Evolutionary conservation across 2,888 invertebrate species (phyloP).

Genomic region (Ophion obscuratus): DNA sequence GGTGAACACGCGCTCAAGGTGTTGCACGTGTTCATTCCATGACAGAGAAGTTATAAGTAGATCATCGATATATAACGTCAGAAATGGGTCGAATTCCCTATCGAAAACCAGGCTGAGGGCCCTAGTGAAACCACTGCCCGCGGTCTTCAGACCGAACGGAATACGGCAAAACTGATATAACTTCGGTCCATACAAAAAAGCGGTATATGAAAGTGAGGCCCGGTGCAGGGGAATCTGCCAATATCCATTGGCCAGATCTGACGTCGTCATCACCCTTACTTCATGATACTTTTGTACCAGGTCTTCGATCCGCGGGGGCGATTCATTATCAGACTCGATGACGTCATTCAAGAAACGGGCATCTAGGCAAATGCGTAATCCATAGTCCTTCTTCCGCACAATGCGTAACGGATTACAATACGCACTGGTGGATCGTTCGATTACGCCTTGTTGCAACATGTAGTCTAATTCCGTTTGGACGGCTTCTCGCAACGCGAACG

Average conservation of each 20-base stretch:
- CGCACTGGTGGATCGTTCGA: not conserved
- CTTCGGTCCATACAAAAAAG: no score
- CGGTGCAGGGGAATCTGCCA: constrained; percentile 63
- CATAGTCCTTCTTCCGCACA: constrained; percentile 61
- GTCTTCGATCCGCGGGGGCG: no score
- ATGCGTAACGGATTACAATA: constrained; percentile 63
- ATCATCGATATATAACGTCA: no score
- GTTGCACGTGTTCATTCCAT: no score
- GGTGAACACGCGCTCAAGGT: constrained; percentile 54
- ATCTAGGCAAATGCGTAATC: no score
- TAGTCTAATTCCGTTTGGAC: not conserved
- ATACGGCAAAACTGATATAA: no score
- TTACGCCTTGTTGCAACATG: not conserved
- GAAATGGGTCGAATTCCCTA: no score
- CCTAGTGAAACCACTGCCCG: no score
- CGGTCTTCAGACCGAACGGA: no score
- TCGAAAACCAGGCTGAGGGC: no score
- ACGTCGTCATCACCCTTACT: constrained; percentile 58
- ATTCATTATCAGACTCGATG: no score
- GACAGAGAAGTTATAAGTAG: no score
- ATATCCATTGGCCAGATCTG: constrained; percentile 67
- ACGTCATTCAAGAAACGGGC: constrained; percentile 5
- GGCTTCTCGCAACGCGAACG: not conserved
- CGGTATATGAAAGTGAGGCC: not conserved
- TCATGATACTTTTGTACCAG: constrained; percentile 61